Base-by-base conservation (phyloP, 2,888 invertebrate genomes). In the Campoplex nolae region DNA sequence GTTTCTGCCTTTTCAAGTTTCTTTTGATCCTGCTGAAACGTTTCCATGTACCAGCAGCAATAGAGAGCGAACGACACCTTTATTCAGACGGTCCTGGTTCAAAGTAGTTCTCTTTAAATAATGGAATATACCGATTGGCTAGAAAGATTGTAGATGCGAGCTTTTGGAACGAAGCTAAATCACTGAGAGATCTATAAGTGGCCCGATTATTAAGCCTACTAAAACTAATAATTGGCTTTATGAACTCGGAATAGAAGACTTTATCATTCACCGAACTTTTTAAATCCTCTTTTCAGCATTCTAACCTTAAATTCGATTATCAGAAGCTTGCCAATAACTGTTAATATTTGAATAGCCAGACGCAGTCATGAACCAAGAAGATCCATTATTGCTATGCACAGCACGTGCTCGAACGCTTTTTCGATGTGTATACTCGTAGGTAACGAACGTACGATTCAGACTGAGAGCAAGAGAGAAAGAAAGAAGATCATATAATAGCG, bases 391-490 rank as follows among this genome's bases (percentile, higher is more conserved):
- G 38, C 38, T 38, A 74, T 38, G 38, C 51, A 74, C 62, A 62
- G 75, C 80, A 84, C 84, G 80, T 84, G 80, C 80, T 77, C 45
- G 45, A 45, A 45, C 45, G 13, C 45, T 45, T 45, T 11, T 45
- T 38, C 51, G 65, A 71, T 28, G 70, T 38, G 62, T 45, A 56
- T 18, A 35, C 65, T 74, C 48, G 67, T 68, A 70, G 54, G 70
- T 71, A 45, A 71, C 71, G 65, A 77, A 81, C 38, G 77, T 56
- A 23, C n/a, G 28, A 8, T 9, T 35, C 32, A 32, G 62, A 32
- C 32, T 7, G 62, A 62, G 62, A 62, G 62, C 23, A 9, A 56
- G 56, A 56, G 23, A 56, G 38, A 9, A 54, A 48, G 13, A 51
- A 28, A 32, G 35, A 4, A 32, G 28, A 48, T 6, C 32, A 38